phyloP scores from a whole-genome alignment of 2,113 vertebrate species.

The Anhinga rufa region DNA sequence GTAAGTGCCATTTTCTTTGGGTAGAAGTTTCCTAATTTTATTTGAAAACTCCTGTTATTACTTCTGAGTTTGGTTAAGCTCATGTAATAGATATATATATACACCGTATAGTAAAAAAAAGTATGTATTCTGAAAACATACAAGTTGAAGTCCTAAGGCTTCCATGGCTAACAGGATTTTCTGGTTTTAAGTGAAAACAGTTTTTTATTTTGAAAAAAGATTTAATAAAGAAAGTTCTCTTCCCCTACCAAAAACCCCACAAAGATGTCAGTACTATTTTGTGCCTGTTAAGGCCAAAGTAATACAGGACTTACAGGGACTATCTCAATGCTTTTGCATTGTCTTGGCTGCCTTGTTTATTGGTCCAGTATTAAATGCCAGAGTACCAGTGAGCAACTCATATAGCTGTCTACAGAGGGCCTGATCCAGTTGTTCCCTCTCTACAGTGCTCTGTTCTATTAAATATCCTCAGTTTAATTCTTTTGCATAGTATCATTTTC shows the following conservation, averaged over 20 bases:
- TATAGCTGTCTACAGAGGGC: background rate
- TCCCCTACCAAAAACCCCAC: background rate
- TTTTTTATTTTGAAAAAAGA: background rate
- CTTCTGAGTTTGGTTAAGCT: slow-evolving; percentile 12
- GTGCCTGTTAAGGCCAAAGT: background rate
- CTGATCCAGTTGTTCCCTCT: background rate
- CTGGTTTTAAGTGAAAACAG: background rate
- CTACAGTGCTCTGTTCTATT: background rate
- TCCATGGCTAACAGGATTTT: background rate
- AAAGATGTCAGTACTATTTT: background rate
- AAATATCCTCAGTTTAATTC: background rate
- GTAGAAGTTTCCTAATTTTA: background rate
- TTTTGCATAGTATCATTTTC: background rate
- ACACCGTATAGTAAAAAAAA: background rate
- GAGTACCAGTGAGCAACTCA: background rate
- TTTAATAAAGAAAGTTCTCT: background rate
- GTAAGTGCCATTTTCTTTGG: background rate
- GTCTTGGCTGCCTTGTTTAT: background rate
- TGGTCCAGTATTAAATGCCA: background rate
- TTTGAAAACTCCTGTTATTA: background rate
- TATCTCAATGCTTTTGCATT: background rate
- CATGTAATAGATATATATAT: background rate
- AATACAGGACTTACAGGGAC: background rate
- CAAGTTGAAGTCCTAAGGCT: background rate
- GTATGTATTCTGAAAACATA: background rate